Evolutionary conservation across 2,888 invertebrate species (phyloP).

Genomic region (Lepidocyrtoides sp.): DNA sequence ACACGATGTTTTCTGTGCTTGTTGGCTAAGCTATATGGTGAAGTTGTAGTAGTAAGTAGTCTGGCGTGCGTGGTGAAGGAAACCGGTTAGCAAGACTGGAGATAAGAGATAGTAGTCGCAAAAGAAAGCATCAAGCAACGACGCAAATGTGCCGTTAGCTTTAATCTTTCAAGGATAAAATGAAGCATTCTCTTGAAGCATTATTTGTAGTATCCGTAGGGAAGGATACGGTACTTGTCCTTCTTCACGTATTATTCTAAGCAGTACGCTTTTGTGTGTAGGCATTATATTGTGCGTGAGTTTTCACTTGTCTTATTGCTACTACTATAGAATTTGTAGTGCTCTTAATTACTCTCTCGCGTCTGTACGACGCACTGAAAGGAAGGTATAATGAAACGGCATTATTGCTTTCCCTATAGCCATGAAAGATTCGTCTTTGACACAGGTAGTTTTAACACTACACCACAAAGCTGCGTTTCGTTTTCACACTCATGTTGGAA

Average conservation of each 20-base stretch:
- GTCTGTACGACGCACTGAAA: conserved; percentile 5
- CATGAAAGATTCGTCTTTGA: conserved; percentile 41
- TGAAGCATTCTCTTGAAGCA: conserved; percentile 66
- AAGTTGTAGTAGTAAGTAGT: neutral
- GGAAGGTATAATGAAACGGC: conserved; percentile 24
- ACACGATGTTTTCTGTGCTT: neutral
- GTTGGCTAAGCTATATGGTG: neutral
- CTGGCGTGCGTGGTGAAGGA: neutral
- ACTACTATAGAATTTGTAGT: conserved; percentile 26
- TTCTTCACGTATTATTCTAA: neutral
- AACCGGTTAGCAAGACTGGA: conserved; percentile 29
- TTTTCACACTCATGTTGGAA: neutral
- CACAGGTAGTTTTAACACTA: conserved; percentile 5
- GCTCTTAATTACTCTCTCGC: conserved; percentile 73
- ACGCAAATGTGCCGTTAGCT: conserved; percentile 72
- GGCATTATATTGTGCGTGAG: neutral
- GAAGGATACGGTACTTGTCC: neutral
- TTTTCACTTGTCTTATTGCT: conserved; percentile 26
- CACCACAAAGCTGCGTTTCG: conserved; percentile 13
- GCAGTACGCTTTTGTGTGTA: neutral
- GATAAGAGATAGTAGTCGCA: conserved; percentile 39
- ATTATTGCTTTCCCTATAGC: conserved; percentile 3
- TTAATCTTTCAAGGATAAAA: conserved; percentile 63
- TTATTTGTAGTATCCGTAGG: neutral
- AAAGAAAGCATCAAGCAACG: conserved; percentile 9